Percentiles rank a stretch among this genome's conserved stretches.
These are phyloP conservation scores for Cryptosula pallasiana DNA, from an alignment of 2,888 invertebrate species.

Conservation along the genomic window DNA sequence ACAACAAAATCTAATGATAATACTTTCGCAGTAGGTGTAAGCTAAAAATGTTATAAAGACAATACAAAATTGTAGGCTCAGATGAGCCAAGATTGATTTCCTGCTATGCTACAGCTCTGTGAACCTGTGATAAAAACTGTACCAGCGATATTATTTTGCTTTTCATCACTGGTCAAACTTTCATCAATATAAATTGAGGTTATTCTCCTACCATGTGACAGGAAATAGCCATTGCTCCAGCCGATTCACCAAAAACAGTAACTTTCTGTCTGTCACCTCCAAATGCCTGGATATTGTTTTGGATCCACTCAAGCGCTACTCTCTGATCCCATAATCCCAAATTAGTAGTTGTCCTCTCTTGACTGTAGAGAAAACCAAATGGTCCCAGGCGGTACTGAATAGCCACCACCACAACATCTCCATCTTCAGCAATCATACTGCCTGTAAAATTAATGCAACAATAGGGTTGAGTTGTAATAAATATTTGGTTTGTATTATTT, in stretches of 20 bases:
- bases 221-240: conserved; percentile 30
- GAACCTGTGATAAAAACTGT: too few relatives aligned
- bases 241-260: conserved; percentile 36
- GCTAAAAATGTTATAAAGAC: too few relatives aligned
- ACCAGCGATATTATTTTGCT: too few relatives aligned
- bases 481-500: too few relatives aligned
- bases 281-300: conserved; percentile 33
- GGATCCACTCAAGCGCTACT: conserved; percentile 34
- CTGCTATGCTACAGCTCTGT: too few relatives aligned
- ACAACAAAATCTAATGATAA: too few relatives aligned
- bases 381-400: conserved; percentile 35
- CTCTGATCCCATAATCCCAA: conserved; percentile 36
- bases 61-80: too few relatives aligned
- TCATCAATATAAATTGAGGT: too few relatives aligned
- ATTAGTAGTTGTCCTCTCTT: conserved; percentile 33
- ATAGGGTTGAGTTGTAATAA: too few relatives aligned
- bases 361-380: conserved; percentile 36
- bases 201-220: conserved; percentile 12
- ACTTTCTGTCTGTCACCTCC: conserved; percentile 32
- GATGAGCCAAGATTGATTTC: too few relatives aligned
- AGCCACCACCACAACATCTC: conserved; percentile 32
- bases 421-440: conserved; percentile 28
- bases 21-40: too few relatives aligned
- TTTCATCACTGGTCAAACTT: too few relatives aligned
- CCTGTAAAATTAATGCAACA: not conserved